phyloP scores from a whole-genome alignment of 2,113 vertebrate species.

The Mastomys coucha region DNA sequence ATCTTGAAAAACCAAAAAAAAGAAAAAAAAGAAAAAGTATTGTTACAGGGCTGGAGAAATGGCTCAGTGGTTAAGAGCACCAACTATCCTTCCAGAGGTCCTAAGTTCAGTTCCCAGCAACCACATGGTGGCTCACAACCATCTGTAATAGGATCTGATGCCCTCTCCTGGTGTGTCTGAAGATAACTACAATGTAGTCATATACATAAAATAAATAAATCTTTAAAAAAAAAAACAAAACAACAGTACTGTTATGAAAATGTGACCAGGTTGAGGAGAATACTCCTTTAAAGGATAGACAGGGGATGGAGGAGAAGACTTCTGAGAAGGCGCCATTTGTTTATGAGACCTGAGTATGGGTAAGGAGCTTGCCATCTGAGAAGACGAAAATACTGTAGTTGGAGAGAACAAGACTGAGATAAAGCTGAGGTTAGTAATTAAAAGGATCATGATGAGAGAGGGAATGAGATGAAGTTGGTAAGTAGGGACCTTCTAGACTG shows the following conservation, averaged over 20 bases:
- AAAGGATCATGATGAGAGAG: neutral
- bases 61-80: too few relatives aligned
- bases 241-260: neutral
- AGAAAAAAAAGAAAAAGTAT: too few relatives aligned
- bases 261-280: neutral
- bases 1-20: too few relatives aligned
- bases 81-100: too few relatives aligned
- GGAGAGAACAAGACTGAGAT: neutral
- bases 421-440: conserved; percentile 40
- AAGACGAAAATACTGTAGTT: neutral
- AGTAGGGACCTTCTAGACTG: neutral
- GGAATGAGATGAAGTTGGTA: conserved; percentile 11
- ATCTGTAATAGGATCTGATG: too few relatives aligned
- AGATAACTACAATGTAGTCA: too few relatives aligned
- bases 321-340: conserved; percentile 33
- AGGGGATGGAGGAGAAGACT: conserved; percentile 9
- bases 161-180: too few relatives aligned
- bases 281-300: conserved; percentile 13
- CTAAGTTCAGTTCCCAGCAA: neutral
- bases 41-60: too few relatives aligned
- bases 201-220: too few relatives aligned
- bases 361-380: conserved; percentile 42
- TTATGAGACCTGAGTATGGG: neutral
- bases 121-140: too few relatives aligned
- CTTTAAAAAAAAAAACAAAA: conserved; percentile 5